Percentiles rank a stretch among this genome's conserved stretches.
These are phyloP conservation scores for Mungos mungo DNA, from an alignment of 2,113 vertebrate species.

Conservation along the genomic window DNA sequence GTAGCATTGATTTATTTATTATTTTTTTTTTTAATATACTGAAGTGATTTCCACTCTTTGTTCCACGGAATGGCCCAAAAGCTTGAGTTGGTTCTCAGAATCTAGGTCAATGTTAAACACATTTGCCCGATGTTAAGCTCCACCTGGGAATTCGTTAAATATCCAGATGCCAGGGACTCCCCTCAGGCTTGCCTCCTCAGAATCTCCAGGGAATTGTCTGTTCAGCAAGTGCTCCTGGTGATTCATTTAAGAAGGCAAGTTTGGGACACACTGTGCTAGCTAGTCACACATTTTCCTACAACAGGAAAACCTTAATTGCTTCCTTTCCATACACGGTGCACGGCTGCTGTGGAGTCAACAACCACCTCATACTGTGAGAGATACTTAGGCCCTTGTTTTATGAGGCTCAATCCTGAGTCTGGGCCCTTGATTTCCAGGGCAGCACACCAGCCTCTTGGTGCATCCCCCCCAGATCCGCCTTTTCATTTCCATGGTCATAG, in stretches of 20 bases:
- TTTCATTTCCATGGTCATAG: neutral
- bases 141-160: neutral
- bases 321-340: neutral
- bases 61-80: neutral
- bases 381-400: neutral
- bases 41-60: neutral
- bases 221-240: neutral
- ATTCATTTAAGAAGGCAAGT: neutral
- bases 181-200: neutral
- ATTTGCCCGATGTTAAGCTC: neutral
- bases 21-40: neutral
- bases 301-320: neutral
- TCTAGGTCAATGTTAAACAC: neutral
- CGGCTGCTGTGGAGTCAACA: neutral
- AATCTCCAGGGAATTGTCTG: neutral
- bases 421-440: neutral
- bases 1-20: neutral
- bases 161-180: neutral
- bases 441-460: neutral
- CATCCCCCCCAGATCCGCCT: accelerated
- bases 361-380: too few relatives aligned
- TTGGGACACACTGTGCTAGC: neutral
- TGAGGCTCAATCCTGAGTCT: neutral
- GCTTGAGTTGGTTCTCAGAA: neutral
- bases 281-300: neutral